Percentiles rank a stretch among this genome's conserved stretches.
Evolutionary conservation across 2,113 vertebrate species (phyloP).

Genomic region (Phaetusa simplex): DNA sequence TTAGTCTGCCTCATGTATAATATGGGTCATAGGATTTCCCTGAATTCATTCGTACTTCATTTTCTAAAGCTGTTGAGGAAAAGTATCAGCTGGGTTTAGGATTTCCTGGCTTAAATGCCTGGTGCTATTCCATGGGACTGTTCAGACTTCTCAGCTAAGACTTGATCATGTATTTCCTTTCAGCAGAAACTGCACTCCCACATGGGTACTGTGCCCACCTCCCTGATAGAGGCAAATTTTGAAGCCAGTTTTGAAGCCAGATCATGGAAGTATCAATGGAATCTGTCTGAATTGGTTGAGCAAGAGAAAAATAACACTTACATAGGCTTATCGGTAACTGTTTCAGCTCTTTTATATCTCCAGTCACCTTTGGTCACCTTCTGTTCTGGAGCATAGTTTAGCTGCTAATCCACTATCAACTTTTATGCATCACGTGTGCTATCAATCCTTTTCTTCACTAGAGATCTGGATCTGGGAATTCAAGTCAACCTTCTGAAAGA

Average conservation of each 20-base stretch:
- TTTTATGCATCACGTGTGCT: background rate
- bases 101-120: background rate
- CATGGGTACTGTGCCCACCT: fast-evolving
- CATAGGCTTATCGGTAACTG: background rate
- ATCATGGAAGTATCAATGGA: background rate
- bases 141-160: background rate
- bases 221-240: background rate
- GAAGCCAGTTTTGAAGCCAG: background rate
- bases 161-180: background rate
- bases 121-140: background rate
- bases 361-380: background rate
- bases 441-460: background rate
- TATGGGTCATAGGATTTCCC: background rate
- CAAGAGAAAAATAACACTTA: background rate
- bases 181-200: background rate
- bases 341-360: background rate
- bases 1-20: background rate
- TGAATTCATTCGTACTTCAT: background rate
- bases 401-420: background rate
- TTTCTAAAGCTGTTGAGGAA: background rate
- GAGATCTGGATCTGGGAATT: background rate
- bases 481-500: background rate
- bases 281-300: background rate
- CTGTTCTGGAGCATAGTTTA: background rate
- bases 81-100: background rate